Percentiles rank a stretch among this genome's conserved stretches.
phyloP scores from a whole-genome alignment of 2,113 vertebrate species.

The Hiodon alosoides region DNA sequence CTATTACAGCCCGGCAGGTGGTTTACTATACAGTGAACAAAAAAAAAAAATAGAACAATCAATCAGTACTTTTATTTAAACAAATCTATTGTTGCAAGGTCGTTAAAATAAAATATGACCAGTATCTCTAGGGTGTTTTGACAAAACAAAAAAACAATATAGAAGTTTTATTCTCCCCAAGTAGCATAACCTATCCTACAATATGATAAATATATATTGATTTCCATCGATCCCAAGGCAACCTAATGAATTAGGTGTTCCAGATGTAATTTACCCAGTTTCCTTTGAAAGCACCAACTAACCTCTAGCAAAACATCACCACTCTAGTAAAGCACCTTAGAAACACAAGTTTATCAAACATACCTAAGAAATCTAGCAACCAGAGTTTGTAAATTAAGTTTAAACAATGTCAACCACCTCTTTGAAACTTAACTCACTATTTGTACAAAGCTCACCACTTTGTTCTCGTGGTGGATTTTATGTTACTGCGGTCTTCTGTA shows the following conservation, averaged over 20 bases:
- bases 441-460: neutral
- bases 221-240: neutral
- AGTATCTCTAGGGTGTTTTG: neutral
- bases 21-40: neutral
- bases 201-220: neutral
- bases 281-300: neutral
- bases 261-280: constrained; percentile 10
- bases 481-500: too few relatives aligned
- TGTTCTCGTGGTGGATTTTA: neutral
- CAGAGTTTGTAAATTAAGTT: constrained; percentile 4
- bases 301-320: neutral
- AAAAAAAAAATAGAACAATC: neutral
- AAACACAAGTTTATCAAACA: constrained; percentile 3
- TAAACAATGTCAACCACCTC: neutral
- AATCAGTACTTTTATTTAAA: constrained; percentile 38
- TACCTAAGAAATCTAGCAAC: neutral
- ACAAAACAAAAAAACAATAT: neutral
- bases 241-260: constrained; percentile 18
- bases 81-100: constrained; percentile 8
- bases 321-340: constrained; percentile 18
- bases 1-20: too few relatives aligned
- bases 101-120: constrained; percentile 21
- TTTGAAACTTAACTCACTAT: neutral
- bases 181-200: neutral
- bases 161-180: neutral